These are phyloP conservation scores for Pantherophis guttatus DNA, from an alignment of 2,113 vertebrate genomes.

Conservation along the genomic window DNA sequence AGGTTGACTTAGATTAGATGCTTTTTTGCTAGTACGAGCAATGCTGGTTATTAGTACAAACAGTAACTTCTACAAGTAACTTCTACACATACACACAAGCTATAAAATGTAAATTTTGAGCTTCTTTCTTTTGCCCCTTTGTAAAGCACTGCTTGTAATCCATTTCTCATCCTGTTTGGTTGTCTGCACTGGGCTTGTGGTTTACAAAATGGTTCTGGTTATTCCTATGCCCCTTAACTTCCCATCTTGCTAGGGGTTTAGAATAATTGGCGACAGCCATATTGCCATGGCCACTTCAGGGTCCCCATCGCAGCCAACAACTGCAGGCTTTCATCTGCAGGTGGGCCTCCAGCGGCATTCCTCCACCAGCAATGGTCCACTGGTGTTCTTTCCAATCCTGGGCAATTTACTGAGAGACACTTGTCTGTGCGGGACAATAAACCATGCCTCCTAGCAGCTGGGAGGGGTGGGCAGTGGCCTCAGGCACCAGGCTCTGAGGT, in stretches of 20 bases:
- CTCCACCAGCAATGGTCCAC: too few species aligned
- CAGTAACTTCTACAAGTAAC: too few species aligned
- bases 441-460: too few species aligned
- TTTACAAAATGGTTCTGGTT: not conserved
- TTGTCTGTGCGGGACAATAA: too few species aligned
- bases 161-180: not conserved
- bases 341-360: too few species aligned
- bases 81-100: not conserved
- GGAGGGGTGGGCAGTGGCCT: too few species aligned
- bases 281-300: not conserved
- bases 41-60: not conserved
- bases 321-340: too few species aligned
- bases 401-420: too few species aligned
- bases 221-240: not conserved
- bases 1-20: not conserved
- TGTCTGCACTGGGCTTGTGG: not conserved
- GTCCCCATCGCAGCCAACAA: not conserved
- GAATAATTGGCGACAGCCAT: not conserved
- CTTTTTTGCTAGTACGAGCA: not conserved
- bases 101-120: not conserved
- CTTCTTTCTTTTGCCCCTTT: not conserved
- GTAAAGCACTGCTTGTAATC: not conserved
- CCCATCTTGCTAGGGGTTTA: not conserved
- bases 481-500: too few species aligned
- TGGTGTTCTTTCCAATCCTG: too few species aligned